These are phyloP conservation scores for Cinclus cinclus DNA, from an alignment of 2,113 vertebrate genomes.

Conservation along the genomic window DNA sequence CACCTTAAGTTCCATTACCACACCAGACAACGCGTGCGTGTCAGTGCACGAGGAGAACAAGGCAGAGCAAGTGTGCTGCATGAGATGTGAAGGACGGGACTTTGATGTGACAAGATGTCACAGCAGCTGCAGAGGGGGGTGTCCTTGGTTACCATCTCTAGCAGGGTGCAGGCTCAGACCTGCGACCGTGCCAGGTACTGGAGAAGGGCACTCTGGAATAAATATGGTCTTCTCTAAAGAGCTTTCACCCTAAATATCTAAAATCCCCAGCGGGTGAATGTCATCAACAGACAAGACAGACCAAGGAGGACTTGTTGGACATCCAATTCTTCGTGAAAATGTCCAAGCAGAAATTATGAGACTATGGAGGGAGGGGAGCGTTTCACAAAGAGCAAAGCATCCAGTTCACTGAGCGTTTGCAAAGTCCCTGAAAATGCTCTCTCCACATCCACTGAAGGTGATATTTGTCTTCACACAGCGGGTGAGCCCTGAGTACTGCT, in stretches of 20 bases:
- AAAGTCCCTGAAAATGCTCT: background rate
- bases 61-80: background rate
- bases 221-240: background rate
- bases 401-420: background rate
- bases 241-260: background rate
- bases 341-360: background rate
- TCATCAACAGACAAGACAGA: background rate
- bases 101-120: background rate
- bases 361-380: background rate
- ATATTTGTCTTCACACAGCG: background rate
- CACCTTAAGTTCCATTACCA: constrained; percentile 67
- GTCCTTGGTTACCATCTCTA: background rate
- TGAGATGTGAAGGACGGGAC: background rate
- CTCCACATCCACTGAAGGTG: background rate
- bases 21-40: constrained; percentile 21
- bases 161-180: background rate
- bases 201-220: background rate
- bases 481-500: background rate
- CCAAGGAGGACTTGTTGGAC: background rate
- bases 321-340: background rate
- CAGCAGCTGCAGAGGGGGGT: background rate
- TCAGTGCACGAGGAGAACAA: background rate
- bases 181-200: background rate
- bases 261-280: background rate
- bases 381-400: background rate